Base-by-base conservation (phyloP, 2,797 vertebrate genomes). In the Tinamus major region DNA sequence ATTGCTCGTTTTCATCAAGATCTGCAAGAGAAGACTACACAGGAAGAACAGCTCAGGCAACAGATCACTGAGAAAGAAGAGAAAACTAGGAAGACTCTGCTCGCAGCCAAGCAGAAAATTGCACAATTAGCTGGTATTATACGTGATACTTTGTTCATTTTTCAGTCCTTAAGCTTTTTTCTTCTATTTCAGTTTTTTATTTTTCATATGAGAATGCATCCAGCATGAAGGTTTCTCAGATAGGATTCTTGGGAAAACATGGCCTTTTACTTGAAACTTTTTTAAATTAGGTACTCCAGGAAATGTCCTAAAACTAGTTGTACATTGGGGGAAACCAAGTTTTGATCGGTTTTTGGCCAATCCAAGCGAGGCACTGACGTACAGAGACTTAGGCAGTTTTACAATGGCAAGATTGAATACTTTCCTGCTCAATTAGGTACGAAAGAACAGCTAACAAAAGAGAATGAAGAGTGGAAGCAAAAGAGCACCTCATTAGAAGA, bases 31-130 rank as follows among this genome's bases (percentile, higher is more conserved):
- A 99, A 98, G 94, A 96, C 95, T 17, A 95, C 98, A 0, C 99
- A 99, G 94, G 99, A 99, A 87, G 99, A 99, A 5, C 97, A 98
- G 19, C 98, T 99, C 71, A 98, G 98, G 33, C 98, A 99, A 87
- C 99, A 99, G 96, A 98, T 99, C 87, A 95, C 98, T 0, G 99
- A 99, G 69, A 99, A 99, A 95, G 99, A 99, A 41, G 99, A 99
- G 72, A 99, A 99, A 94, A 99, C 98, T 9, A 98, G 98, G 93
- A 99, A 99, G 96, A 98, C 98, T 1, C 97, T 99, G 24, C 85
- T 99, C 83, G 98, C 96, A 14, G 99, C 99, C 85, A 99, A 98
- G 89, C 99, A 99, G 97, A 99, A 98, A 96, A 99, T 99, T 93
- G 98, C 96, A 85, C 99, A 99, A 68, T 97, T 99, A 86, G 94